Base-by-base conservation (phyloP, 2,113 vertebrate species). In the Herpetotheres cachinnans region DNA sequence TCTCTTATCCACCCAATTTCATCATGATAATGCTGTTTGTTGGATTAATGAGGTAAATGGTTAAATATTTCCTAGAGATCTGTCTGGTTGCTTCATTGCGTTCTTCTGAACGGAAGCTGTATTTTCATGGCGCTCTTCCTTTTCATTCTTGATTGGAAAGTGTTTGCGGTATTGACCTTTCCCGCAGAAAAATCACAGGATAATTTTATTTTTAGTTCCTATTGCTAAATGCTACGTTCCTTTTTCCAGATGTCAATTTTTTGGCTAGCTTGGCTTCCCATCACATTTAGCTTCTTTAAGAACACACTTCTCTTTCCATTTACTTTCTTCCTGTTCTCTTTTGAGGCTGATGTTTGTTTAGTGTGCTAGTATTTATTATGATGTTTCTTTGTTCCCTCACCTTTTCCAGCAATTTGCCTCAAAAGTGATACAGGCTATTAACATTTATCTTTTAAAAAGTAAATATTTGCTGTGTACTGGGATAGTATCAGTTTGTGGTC, bases 21-120 rank as follows among this genome's bases (percentile, higher is more conserved):
- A 82, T 99, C 98, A 99, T 99, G 99, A 99, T 99, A 79, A 99
- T 99, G 99, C 96, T 99, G 16, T 99, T 99, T 38, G 99, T 99
- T 38, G 99, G 99, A 22, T 97, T 99, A 29, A 99, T 99, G 98
- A 99, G 99, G 99, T 99, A 87, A 96, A 55, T 13, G 7, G 25
- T 7, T 29, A 19, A 50, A 4, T 19, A 20, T 34, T 90, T 40
- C 50, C 71, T 82, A 29, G 70, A 50, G 54, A 49, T n/a, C 32
- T 42, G 0, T 62, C 58, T n/a, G 52, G 9, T 54, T 25, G 52
- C 47, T 69, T 63, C 2, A 2, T 16, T 24, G 40, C 3, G 0
- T 47, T 56, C 36, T 49, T 62, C 15, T 56, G 26, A 52, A 20
- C 3, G 2, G 47, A 72, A 83, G 25, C 10, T 50, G 19, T 27